These are phyloP conservation scores for Poeciliopsis turrubarensis DNA, from an alignment of 2,113 vertebrate species.

Conservation along the genomic window DNA sequence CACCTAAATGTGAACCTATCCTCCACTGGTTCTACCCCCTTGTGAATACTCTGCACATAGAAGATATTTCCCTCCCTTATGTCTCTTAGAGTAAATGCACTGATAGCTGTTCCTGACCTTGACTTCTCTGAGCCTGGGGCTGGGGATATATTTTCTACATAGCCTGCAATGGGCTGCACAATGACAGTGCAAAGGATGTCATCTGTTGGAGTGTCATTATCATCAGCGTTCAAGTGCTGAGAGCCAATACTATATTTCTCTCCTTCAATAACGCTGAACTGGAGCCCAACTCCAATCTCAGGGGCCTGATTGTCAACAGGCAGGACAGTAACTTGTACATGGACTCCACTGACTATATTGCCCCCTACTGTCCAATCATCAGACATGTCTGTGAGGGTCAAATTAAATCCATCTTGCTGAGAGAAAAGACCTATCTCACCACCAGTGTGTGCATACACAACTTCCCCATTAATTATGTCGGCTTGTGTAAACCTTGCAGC, in stretches of 20 bases:
- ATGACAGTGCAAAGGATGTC: constrained; percentile 93
- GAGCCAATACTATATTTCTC: constrained; percentile 83
- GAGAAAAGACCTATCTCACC: constrained; percentile 89
- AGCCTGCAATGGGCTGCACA: constrained; percentile 88
- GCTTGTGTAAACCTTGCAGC: constrained; percentile 87
- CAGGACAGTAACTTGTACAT: constrained; percentile 88
- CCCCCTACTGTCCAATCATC: constrained; percentile 88
- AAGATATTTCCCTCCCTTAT: constrained; percentile 85
- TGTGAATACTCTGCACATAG: constrained; percentile 94
- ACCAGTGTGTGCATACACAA: constrained; percentile 88
- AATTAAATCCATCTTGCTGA: constrained; percentile 87
- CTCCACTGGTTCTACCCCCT: constrained; percentile 89
- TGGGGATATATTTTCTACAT: constrained; percentile 94
- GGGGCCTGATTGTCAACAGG: constrained; percentile 92
- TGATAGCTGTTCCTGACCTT: constrained; percentile 88
- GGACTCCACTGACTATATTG: constrained; percentile 84
- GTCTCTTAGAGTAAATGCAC: constrained; percentile 91
- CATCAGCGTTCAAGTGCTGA: constrained; percentile 83
- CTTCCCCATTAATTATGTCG: constrained; percentile 88
- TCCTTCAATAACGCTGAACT: constrained; percentile 86
- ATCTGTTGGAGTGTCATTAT: constrained; percentile 86
- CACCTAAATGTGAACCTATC: constrained; percentile 92
- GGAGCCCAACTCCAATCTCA: constrained; percentile 81
- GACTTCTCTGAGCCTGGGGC: constrained; percentile 97
- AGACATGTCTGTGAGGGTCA: constrained; percentile 90